Percentiles rank a stretch among this genome's conserved stretches.
Conservation (phyloP, 37 sponge, comb jelly and placozoan species). For the Petrosia ficiformis region DNA sequence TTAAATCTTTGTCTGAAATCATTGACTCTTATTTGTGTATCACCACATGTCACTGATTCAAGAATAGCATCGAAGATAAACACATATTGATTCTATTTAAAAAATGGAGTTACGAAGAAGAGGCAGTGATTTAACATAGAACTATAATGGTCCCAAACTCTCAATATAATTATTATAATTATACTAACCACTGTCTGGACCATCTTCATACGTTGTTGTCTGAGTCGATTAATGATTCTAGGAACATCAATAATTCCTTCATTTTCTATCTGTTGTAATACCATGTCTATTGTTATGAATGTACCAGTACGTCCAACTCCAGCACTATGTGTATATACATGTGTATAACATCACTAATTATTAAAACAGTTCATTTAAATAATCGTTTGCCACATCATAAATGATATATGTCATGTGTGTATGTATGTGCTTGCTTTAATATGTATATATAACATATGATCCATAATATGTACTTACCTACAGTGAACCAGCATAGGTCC, state of each 20-base stretch:
- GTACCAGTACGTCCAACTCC: slow-evolving; percentile 80
- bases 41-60: slow-evolving; percentile 52
- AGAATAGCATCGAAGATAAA: slow-evolving; percentile 67
- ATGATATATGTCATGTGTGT: too few relatives aligned
- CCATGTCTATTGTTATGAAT: slow-evolving; percentile 61
- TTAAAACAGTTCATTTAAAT: too few relatives aligned
- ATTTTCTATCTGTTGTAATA: slow-evolving; percentile 48
- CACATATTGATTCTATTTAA: slow-evolving; percentile 61
- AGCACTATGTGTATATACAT: slow-evolving; percentile 77
- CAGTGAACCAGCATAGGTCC: slow-evolving; percentile 17
- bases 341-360: too few relatives aligned
- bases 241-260: slow-evolving; percentile 50
- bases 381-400: too few relatives aligned
- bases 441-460: neutral
- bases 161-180: neutral
- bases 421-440: too few relatives aligned
- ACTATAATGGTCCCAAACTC: too few relatives aligned
- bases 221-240: slow-evolving; percentile 40
- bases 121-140: too few relatives aligned
- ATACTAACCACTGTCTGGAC: slow-evolving; percentile 54
- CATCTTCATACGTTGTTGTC: slow-evolving; percentile 72
- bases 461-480: neutral
- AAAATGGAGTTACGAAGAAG: too few relatives aligned
- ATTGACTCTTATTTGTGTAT: slow-evolving; percentile 43
- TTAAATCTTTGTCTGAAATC: slow-evolving; percentile 20